phyloP scores from a whole-genome alignment of 2,113 vertebrate species.

The Scartelaos histophorus region DNA sequence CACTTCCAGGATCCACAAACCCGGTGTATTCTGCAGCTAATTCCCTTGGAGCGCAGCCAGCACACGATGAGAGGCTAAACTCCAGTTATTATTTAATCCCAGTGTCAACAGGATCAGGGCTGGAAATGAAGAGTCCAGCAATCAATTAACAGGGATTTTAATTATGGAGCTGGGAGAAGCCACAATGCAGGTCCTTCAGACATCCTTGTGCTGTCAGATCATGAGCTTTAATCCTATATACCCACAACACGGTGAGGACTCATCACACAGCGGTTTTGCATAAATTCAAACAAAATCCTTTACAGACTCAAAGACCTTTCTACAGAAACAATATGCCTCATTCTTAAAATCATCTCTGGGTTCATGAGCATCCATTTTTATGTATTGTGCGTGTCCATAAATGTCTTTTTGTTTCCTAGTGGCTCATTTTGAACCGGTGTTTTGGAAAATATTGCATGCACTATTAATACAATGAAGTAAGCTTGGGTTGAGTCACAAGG shows the following conservation, averaged over 20 bases:
- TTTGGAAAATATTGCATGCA: no score
- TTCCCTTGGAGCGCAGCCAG: slow-evolving; percentile 80
- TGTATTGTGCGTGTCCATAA: no score
- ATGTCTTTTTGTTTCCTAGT: no score
- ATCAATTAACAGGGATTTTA: slow-evolving; percentile 78
- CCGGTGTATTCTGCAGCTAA: slow-evolving; percentile 69
- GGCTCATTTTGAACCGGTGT: no score
- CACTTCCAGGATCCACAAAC: slow-evolving; percentile 60
- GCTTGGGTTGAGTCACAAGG: no score
- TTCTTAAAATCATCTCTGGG: background rate
- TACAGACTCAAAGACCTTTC: background rate
- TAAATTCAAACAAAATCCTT: slow-evolving; percentile 30
- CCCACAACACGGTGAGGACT: slow-evolving; percentile 24
- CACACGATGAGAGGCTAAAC: slow-evolving; percentile 71
- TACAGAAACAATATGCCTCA: background rate
- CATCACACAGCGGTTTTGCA: slow-evolving; percentile 40
- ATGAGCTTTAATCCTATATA: slow-evolving; percentile 47
- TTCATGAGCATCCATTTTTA: background rate
- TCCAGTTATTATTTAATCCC: slow-evolving; percentile 83
- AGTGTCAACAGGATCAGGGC: slow-evolving; percentile 75
- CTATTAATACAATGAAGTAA: no score
- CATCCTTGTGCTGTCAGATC: slow-evolving; percentile 54
- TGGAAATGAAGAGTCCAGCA: slow-evolving; percentile 81
- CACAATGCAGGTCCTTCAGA: slow-evolving; percentile 47
- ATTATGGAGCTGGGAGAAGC: slow-evolving; percentile 53